These are phyloP conservation scores for Antechinus flavipes DNA, from an alignment of 2,113 vertebrate genomes.

Conservation along the genomic window DNA sequence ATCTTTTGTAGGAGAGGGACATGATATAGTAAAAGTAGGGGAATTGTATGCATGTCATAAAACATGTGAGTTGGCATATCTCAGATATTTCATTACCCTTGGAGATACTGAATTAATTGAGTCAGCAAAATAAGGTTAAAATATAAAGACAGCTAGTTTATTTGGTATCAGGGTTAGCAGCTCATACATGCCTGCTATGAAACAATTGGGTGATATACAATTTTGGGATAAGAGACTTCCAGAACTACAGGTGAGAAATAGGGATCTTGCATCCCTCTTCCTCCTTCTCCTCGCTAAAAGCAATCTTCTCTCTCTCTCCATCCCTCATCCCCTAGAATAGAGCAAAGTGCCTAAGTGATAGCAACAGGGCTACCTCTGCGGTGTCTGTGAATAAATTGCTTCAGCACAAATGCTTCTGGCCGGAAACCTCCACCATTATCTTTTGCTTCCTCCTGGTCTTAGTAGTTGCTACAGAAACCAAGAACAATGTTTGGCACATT, in stretches of 20 bases:
- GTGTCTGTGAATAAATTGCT: neutral
- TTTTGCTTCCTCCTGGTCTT: neutral
- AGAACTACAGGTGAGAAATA: neutral
- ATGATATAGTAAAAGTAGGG: neutral
- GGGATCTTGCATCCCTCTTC: neutral
- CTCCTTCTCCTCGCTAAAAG: neutral
- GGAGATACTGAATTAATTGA: slow-evolving; percentile 27
- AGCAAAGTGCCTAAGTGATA: neutral
- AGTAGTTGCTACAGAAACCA: neutral
- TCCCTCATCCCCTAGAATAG: neutral
- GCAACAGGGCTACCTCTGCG: neutral
- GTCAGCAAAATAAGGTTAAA: slow-evolving; percentile 2
- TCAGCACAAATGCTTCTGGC: neutral
- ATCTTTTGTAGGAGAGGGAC: neutral
- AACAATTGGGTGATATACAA: slow-evolving; percentile 11
- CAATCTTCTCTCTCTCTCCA: neutral
- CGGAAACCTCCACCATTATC: neutral
- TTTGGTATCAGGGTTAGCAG: neutral
- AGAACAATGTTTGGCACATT: neutral
- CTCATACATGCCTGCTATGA: neutral
- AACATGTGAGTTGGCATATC: neutral
- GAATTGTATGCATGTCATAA: neutral
- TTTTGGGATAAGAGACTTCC: neutral
- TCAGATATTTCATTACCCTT: slow-evolving; percentile 27
- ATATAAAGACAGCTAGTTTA: slow-evolving; percentile 31